Conservation (phyloP, 2,888 invertebrate genomes). For the Lasius fuliginosus region DNA sequence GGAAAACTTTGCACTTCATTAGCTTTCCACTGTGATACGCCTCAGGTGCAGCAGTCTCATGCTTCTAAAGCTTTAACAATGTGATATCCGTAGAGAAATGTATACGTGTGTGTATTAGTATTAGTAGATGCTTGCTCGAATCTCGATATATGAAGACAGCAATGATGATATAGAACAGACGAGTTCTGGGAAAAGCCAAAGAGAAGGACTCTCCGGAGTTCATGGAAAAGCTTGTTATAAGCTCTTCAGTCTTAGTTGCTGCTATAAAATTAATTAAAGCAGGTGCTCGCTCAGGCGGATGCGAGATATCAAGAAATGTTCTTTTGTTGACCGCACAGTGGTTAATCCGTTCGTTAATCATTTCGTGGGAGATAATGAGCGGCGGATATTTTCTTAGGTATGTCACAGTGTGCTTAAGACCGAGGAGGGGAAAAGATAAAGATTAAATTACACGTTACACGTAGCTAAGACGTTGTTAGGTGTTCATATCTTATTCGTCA, state of each 20-base stretch:
- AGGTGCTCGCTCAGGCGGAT: conserved; percentile 64
- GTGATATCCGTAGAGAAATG: conserved; percentile 25
- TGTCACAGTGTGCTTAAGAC: conserved; percentile 3
- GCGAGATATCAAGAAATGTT: conserved; percentile 72
- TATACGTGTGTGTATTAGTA: not conserved
- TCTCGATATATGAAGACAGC: conserved; percentile 54
- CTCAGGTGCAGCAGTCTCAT: conserved; percentile 45
- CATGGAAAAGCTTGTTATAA: conserved; percentile 74
- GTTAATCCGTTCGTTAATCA: conserved; percentile 15
- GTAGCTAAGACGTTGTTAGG: conserved; percentile 17
- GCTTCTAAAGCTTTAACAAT: conserved; percentile 29
- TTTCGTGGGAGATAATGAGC: conserved; percentile 38
- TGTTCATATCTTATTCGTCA: conserved; percentile 30
- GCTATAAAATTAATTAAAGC: conserved; percentile 79
- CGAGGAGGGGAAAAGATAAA: conserved; percentile 16
- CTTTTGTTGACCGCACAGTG: conserved; percentile 23
- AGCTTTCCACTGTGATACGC: conserved; percentile 47
- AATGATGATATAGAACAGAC: conserved; percentile 33
- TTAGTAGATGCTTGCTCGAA: conserved; percentile 38
- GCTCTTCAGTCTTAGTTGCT: conserved; percentile 75
- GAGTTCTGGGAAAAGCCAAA: conserved; percentile 56
- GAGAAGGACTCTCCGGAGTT: conserved; percentile 58
- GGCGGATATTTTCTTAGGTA: conserved; percentile 16
- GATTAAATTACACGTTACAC: conserved; percentile 29
- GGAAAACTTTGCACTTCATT: conserved; percentile 58